A percentile compares a stretch with the other conserved stretches of the same genome.
phyloP scores from a whole-genome alignment of 1,140 invertebrate genomes.

The Drosophila funebris region DNA sequence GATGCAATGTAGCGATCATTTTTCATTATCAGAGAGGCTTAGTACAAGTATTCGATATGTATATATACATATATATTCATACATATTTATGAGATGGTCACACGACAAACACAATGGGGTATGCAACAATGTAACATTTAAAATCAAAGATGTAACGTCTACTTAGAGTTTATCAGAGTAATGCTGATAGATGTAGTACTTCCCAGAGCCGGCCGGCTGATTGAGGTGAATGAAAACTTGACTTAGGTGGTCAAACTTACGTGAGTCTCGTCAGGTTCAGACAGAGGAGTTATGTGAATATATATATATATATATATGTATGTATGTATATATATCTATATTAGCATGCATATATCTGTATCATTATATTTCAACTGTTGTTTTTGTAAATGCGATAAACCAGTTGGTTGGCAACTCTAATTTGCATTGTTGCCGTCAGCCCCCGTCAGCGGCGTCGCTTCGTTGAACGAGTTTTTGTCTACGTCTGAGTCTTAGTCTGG shows the following conservation, averaged over 20 bases:
- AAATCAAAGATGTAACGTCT: neutral
- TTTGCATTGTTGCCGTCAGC: constrained; percentile 64
- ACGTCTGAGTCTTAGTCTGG: constrained; percentile 19
- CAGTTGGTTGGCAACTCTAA: constrained; percentile 74
- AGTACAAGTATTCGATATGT: neutral
- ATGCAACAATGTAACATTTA: constrained; percentile 2
- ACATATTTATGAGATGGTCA: neutral
- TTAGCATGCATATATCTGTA: neutral
- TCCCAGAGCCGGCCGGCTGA: constrained; percentile 27
- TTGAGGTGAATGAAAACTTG: neutral
- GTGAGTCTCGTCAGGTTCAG: constrained; percentile 55
- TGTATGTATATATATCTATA: neutral
- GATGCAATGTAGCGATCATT: constrained; percentile 72
- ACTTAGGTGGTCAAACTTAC: constrained; percentile 23
- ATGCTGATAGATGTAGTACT: neutral
- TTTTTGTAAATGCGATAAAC: constrained; percentile 54
- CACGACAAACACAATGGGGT: neutral
- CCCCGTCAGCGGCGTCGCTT: constrained; percentile 23
- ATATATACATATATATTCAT: constrained; percentile 28
- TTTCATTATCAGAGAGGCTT: constrained; percentile 61
- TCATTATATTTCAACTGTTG: neutral
- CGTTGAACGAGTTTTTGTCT: constrained; percentile 36
- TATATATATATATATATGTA: neutral
- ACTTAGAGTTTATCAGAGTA: neutral
- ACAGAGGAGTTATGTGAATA: too few relatives aligned